Evolutionary conservation across 2,888 invertebrate species (phyloP).

Genomic region (Saturnia pavonia): DNA sequence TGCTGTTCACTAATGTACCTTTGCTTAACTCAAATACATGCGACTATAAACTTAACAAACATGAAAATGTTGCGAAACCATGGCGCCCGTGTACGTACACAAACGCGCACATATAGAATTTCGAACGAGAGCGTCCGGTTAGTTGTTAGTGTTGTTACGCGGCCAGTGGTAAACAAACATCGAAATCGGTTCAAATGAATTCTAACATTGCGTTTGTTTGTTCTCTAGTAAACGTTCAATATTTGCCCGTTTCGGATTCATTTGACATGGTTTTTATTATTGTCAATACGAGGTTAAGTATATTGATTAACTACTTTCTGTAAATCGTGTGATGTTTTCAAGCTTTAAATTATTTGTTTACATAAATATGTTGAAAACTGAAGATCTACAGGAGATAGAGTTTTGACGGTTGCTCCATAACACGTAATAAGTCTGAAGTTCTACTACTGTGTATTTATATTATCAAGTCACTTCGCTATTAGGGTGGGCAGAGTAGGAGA

Average conservation of each 20-base stretch:
- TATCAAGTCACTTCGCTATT: too few species aligned
- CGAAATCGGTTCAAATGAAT: constrained; percentile 34
- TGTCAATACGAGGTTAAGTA: constrained; percentile 2
- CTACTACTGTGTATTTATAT: too few species aligned
- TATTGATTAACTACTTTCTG: constrained; percentile 1
- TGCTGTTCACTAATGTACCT: background rate
- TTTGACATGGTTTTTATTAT: constrained; percentile 32
- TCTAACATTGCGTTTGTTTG: constrained; percentile 37
- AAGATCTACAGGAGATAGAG: too few species aligned
- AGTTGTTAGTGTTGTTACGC: constrained; percentile 24
- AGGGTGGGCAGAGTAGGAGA: too few species aligned
- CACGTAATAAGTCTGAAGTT: too few species aligned
- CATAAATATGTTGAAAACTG: background rate
- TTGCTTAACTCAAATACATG: background rate
- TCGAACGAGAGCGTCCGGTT: constrained; percentile 38
- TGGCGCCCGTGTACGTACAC: constrained; percentile 24
- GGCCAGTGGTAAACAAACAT: constrained; percentile 50
- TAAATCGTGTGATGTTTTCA: background rate
- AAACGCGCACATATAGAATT: constrained; percentile 31
- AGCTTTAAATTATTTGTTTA: background rate
- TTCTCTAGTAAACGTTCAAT: constrained; percentile 28
- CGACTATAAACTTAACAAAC: constrained; percentile 23
- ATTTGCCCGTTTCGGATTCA: constrained; percentile 31
- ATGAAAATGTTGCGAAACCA: constrained; percentile 40
- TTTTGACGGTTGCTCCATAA: too few species aligned